Conservation (phyloP, 2,113 vertebrate species). For the Cairina moschata region DNA sequence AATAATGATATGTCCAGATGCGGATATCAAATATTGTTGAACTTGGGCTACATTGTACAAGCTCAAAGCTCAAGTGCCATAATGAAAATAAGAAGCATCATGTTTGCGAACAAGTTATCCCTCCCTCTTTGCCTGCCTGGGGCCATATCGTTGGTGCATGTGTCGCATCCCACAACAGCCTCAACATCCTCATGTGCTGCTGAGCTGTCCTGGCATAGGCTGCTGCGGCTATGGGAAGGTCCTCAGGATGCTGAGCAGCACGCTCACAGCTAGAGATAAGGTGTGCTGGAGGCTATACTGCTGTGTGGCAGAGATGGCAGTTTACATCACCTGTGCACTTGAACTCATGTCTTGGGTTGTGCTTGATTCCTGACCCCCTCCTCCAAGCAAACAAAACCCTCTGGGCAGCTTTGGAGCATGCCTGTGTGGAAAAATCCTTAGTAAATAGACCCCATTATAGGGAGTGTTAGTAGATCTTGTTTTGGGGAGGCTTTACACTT, state of each 20-base stretch:
- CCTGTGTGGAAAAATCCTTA: not conserved
- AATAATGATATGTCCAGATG: not conserved
- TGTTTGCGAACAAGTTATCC: not conserved
- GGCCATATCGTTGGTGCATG: rapidly evolving
- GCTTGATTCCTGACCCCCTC: not conserved
- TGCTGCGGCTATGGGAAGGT: not conserved
- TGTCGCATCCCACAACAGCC: not conserved
- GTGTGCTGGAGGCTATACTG: not conserved
- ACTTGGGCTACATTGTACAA: not conserved
- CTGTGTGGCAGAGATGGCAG: rapidly evolving
- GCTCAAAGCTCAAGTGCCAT: not conserved
- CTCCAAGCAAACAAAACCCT: not conserved
- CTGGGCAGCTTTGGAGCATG: not conserved
- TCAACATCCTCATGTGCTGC: not conserved
- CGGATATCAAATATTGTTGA: not conserved
- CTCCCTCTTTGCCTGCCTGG: not conserved
- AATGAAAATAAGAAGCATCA: not conserved
- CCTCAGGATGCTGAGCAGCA: rapidly evolving
- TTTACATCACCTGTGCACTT: not conserved
- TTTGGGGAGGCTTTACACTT: not conserved
- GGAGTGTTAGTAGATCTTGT: not conserved
- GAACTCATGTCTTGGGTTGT: not conserved
- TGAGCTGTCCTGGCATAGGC: not conserved
- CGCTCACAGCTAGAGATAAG: not conserved
- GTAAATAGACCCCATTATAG: rapidly evolving